These are phyloP conservation scores for Drosophila melanosoma DNA, from an alignment of 2,888 invertebrate genomes.

Conservation along the genomic window DNA sequence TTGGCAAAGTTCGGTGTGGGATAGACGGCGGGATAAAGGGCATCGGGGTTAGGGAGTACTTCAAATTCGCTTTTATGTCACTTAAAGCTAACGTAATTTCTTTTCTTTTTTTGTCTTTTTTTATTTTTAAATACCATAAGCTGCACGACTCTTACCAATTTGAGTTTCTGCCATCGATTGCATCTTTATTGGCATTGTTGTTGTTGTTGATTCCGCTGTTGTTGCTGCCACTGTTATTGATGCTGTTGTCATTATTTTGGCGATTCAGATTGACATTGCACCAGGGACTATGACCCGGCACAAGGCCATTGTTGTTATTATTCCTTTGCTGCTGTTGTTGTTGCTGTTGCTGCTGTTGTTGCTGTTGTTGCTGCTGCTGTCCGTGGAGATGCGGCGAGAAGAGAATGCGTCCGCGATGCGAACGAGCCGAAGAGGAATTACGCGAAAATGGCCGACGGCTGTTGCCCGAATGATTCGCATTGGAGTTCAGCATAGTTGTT, in stretches of 20 bases:
- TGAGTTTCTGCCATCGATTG: slow-evolving; percentile 73
- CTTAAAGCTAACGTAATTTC: slow-evolving; percentile 74
- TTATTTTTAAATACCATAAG: slow-evolving; percentile 54
- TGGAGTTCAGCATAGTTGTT: slow-evolving; percentile 71
- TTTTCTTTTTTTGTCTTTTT: slow-evolving; percentile 18
- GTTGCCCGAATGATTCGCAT: slow-evolving; percentile 83
- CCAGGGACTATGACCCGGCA: slow-evolving; percentile 74
- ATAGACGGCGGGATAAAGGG: slow-evolving; percentile 48
- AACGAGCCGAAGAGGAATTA: slow-evolving; percentile 82
- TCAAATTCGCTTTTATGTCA: slow-evolving; percentile 79
- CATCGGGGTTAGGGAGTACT: slow-evolving; percentile 42
- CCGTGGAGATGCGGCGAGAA: slow-evolving; percentile 83
- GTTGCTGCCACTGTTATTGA: slow-evolving; percentile 45
- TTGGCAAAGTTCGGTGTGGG: slow-evolving; percentile 56
- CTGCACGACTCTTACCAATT: slow-evolving; percentile 84
- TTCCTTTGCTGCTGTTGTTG: slow-evolving; percentile 34
- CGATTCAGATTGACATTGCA: slow-evolving; percentile 69
- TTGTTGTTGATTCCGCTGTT: slow-evolving; percentile 39
- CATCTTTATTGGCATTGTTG: slow-evolving; percentile 60
- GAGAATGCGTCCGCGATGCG: slow-evolving; percentile 83
- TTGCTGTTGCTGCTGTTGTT: slow-evolving; percentile 52
- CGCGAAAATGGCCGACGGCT: slow-evolving; percentile 84
- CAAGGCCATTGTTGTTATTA: slow-evolving; percentile 61
- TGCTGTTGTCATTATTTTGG: slow-evolving; percentile 53
- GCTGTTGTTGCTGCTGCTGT: slow-evolving; percentile 68